Percentiles rank a stretch among this genome's conserved stretches.
Conservation (phyloP, 2,888 invertebrate genomes). For the Brachylomia viminalis region DNA sequence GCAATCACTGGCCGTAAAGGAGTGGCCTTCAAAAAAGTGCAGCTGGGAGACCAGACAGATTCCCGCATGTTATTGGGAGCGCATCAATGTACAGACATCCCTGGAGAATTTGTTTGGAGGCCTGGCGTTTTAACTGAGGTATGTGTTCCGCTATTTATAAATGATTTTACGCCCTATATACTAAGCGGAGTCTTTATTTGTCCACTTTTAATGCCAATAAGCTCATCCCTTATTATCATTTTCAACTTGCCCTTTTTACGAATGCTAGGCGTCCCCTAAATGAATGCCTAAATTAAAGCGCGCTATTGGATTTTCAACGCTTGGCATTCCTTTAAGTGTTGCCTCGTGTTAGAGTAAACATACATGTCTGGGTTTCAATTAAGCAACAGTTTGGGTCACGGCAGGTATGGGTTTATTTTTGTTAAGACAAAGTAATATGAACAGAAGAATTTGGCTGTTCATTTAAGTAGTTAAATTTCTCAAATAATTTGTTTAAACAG, state of each 20-base stretch:
- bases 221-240: too few relatives aligned
- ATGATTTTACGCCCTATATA: too few relatives aligned
- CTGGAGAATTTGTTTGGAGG: conserved; percentile 99
- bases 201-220: too few relatives aligned
- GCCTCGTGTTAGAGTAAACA: too few relatives aligned
- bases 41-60: conserved; percentile 99
- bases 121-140: conserved; percentile 97
- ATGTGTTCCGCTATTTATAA: conserved; percentile 10
- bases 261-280: too few relatives aligned
- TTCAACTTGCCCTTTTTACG: too few relatives aligned
- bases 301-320: too few relatives aligned
- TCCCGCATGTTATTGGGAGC: conserved; percentile 98
- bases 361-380: neutral
- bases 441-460: neutral
- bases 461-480: neutral
- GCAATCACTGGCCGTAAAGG: conserved; percentile 93
- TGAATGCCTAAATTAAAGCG: too few relatives aligned
- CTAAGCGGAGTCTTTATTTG: too few relatives aligned
- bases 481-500: conserved; percentile 49
- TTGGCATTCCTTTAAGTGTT: too few relatives aligned
- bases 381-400: neutral
- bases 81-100: conserved; percentile 98
- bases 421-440: neutral
- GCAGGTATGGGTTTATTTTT: neutral
- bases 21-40: conserved; percentile 93